Evolutionary conservation across 2,888 invertebrate genomes (phyloP).

Genomic region (Rotaria magnacalcarata): DNA sequence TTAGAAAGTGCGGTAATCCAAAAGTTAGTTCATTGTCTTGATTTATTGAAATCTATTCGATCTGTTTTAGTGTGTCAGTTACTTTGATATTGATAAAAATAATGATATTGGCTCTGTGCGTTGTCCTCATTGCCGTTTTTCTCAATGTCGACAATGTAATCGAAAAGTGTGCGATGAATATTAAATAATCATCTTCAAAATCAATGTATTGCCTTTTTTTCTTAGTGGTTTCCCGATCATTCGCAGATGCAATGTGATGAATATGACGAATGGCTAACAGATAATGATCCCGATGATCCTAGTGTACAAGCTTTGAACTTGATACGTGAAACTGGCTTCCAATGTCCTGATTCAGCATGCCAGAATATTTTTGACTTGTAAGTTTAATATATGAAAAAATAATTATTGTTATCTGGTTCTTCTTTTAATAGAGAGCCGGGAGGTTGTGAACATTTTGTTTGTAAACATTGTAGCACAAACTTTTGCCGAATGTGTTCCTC

Average conservation of each 20-base stretch:
- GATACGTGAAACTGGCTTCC: background rate
- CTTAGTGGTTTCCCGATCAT: background rate
- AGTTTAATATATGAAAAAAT: background rate
- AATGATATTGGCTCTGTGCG: background rate
- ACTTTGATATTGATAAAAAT: background rate
- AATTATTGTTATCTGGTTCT: background rate
- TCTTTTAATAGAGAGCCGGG: background rate
- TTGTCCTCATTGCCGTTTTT: background rate
- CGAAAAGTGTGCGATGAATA: background rate
- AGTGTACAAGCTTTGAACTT: background rate
- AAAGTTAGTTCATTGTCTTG: background rate
- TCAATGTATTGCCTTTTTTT: background rate
- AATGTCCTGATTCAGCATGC: background rate
- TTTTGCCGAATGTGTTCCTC: constrained; percentile 8
- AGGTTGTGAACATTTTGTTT: background rate
- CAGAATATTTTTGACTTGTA: background rate
- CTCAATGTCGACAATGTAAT: background rate
- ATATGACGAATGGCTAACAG: background rate
- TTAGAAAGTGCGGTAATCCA: background rate
- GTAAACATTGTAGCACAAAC: background rate
- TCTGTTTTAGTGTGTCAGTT: background rate
- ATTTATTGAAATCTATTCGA: background rate
- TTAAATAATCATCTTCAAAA: background rate
- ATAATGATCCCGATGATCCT: background rate
- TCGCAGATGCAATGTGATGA: background rate